Evolutionary conservation across 1,140 invertebrate genomes (phyloP).

Genomic region (Pseudomyrmex cubaensis): DNA sequence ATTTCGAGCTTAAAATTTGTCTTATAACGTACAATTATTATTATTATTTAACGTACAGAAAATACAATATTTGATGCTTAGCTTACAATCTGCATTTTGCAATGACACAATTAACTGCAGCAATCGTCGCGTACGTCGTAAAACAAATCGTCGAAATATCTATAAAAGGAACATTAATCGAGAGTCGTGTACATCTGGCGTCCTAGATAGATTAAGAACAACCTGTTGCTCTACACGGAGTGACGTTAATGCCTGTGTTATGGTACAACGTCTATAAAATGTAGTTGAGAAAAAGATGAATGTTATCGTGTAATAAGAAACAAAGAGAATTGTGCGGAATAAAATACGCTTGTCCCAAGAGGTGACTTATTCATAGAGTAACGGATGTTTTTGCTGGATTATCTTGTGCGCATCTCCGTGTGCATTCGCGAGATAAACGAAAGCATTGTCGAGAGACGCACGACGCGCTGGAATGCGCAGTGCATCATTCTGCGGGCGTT

Average conservation of each 20-base stretch:
- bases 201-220: conserved; percentile 55
- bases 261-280: not conserved
- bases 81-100: not conserved
- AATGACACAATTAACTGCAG: not conserved
- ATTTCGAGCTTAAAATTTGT: not conserved
- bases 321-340: no score
- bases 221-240: conserved; percentile 45
- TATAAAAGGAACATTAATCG: not conserved
- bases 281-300: not conserved
- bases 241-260: conserved; percentile 5
- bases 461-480: conserved; percentile 18
- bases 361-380: not conserved
- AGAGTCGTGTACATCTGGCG: conserved; percentile 28
- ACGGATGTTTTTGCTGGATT: no score
- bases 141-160: not conserved
- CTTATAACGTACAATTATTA: no score
- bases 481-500: not conserved
- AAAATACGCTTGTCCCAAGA: not conserved
- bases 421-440: not conserved
- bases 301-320: not conserved
- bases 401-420: not conserved
- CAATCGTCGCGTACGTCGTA: not conserved
- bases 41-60: no score
- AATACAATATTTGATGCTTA: not conserved
- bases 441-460: conserved; percentile 21